Evolutionary conservation across 2,888 invertebrate species (phyloP), one percentile per base, ranked within the genome.

Genomic region (Carterocephalus palaemon): DNA sequence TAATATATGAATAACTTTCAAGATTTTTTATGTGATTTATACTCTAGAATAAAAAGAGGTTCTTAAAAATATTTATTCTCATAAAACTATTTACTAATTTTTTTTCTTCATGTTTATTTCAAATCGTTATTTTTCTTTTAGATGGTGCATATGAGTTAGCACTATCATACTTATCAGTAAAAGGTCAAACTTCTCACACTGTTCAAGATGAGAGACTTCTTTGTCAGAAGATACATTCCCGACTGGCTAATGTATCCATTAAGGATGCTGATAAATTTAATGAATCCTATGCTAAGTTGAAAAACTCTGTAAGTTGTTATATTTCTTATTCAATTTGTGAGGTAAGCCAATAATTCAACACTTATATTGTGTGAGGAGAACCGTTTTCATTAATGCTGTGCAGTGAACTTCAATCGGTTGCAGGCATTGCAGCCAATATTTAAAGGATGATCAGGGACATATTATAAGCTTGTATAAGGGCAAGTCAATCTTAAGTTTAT

Each of bases 111-210:
- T 15, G n/a, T 17, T 17, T 42, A 8, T 34, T n/a, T n/a, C n/a
- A n/a, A n/a, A n/a, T n/a, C n/a, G n/a, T n/a, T n/a, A n/a, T n/a
- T n/a, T 12, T 47, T 15, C 41, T 56, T 63, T 39, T 42, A 86
- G 86, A 84, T 76, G 76, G 75, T 47, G 83, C 84, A 23, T 85
- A 79, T 70, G 86, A 85, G 57, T 53, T 85, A 56, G 86, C 86
- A 15, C 67, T 84, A 5, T 78, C 85, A 48, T 86, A 84, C 63
- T 59, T 85, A 39, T 75, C 84, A 32, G 75, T 80, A 3, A 72
- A 74, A 12, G 70, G 70, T 46, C 76, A 75, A 32, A 77, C 78
- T 48, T 54, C 56, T 12, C 63, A 67, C 4, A 53, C 64, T 40
- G 47, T 61, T 6, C 77, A 68, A 45, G 84, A 84, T 70, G 87